These are phyloP conservation scores for Synergus itoensis DNA, from an alignment of 2,888 invertebrate species.

Conservation along the genomic window DNA sequence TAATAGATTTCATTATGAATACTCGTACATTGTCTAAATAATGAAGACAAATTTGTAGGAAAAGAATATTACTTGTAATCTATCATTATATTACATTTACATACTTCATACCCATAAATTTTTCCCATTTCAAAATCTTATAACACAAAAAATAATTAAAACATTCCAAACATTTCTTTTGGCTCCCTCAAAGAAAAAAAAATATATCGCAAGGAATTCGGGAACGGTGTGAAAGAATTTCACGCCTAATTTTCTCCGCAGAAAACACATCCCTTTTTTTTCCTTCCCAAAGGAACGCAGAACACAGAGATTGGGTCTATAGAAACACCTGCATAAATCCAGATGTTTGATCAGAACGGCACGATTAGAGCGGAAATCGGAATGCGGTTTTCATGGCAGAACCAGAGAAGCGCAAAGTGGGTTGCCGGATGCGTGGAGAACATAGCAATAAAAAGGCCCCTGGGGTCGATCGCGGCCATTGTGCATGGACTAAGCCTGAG, in stretches of 20 bases:
- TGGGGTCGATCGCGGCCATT: slow-evolving; percentile 63
- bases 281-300: neutral
- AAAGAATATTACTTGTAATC: neutral
- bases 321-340: slow-evolving; percentile 18
- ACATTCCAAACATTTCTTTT: neutral
- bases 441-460: slow-evolving; percentile 58
- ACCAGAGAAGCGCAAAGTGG: slow-evolving; percentile 52
- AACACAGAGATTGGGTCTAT: neutral
- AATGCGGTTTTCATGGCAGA: slow-evolving; percentile 45
- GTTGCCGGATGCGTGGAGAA: slow-evolving; percentile 46
- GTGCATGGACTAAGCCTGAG: slow-evolving; percentile 58
- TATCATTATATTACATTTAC: neutral
- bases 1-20: neutral
- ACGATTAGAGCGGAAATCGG: slow-evolving; percentile 33
- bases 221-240: slow-evolving; percentile 10
- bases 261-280: neutral
- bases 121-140: neutral
- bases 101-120: neutral
- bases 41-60: neutral
- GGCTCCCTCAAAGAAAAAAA: slow-evolving; percentile 38
- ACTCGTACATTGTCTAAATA: neutral
- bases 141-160: too few species aligned
- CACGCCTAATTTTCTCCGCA: slow-evolving; percentile 19
- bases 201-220: slow-evolving; percentile 56
- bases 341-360: slow-evolving; percentile 34